Conservation (phyloP, 2,113 vertebrate species). For the Charadrius vociferus region DNA sequence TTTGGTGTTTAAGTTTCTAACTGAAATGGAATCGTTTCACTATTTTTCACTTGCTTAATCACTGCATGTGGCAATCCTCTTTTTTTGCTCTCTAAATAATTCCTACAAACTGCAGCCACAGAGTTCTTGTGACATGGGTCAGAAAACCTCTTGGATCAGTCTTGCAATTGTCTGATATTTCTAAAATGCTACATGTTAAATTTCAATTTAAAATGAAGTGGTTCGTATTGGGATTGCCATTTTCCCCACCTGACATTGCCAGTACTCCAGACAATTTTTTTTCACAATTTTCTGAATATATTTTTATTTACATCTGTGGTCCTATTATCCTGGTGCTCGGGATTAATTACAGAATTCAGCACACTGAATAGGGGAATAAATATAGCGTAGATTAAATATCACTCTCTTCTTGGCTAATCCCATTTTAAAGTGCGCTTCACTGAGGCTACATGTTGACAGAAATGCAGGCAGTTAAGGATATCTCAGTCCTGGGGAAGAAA, state of each 20-base stretch:
- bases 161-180: not conserved
- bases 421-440: not conserved
- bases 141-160: not conserved
- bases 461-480: not conserved
- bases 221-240: not conserved
- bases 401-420: not conserved
- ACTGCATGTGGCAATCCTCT: not conserved
- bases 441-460: not conserved
- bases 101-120: not conserved
- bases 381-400: not conserved
- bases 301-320: not conserved
- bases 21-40: not conserved
- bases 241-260: not conserved
- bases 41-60: constrained; percentile 5
- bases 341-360: not conserved
- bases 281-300: not conserved
- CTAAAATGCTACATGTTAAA: not conserved
- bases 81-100: not conserved
- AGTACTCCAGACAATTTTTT: not conserved
- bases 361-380: not conserved
- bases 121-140: not conserved
- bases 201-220: not conserved
- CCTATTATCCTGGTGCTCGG: not conserved
- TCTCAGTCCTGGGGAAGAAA: not conserved
- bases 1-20: not conserved